phyloP scores from a whole-genome alignment of 2,797 vertebrate species.

The Cuniculus paca region DNA sequence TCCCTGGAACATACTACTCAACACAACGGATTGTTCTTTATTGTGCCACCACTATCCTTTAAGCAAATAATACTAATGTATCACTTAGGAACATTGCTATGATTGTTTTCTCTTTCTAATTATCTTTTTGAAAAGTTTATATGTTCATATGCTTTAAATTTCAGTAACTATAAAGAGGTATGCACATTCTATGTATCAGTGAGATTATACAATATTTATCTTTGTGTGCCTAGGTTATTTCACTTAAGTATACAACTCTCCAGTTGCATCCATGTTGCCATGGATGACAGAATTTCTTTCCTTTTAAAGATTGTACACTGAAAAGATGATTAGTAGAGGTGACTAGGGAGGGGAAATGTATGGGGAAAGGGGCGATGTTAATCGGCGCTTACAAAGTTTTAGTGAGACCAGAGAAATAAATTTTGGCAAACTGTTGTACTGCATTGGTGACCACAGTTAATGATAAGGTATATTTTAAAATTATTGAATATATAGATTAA shows the following conservation, averaged over 20 bases:
- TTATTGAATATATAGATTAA: background rate
- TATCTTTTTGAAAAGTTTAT: conserved; percentile 50
- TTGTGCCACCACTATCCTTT: conserved; percentile 17
- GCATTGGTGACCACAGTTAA: background rate
- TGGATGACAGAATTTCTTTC: background rate
- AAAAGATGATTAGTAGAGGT: background rate
- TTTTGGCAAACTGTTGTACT: background rate
- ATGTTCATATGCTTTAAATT: conserved; percentile 32
- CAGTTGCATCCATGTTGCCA: background rate
- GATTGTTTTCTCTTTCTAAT: conserved; percentile 51
- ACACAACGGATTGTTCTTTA: background rate
- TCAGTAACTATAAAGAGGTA: conserved; percentile 35
- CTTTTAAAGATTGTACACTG: background rate
- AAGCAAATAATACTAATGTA: conserved; percentile 30
- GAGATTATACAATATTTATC: background rate
- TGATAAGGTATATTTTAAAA: background rate
- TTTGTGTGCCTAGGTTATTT: background rate
- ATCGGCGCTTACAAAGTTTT: background rate
- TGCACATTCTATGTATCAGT: background rate
- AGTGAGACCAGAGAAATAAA: background rate
- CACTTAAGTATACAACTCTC: background rate
- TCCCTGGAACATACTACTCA: conserved; percentile 5
- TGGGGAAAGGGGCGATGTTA: background rate
- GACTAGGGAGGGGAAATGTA: background rate
- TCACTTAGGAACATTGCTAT: conserved; percentile 20